Conservation (phyloP, 2,797 vertebrate species). For the Heteromormyrus szaboi region DNA sequence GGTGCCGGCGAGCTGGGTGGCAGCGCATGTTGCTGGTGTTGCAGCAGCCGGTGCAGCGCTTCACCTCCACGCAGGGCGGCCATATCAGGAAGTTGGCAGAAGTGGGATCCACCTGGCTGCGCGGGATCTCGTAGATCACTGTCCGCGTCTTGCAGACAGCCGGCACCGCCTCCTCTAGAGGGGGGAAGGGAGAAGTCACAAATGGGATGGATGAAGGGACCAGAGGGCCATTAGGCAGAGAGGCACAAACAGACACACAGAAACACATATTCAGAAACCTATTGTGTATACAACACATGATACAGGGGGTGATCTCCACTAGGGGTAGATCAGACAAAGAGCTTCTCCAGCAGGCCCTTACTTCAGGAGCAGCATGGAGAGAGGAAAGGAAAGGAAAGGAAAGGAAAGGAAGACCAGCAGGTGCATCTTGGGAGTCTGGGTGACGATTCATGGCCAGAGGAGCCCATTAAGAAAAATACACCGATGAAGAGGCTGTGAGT, state of each 20-base stretch:
- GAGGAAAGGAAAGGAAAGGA: too few species aligned
- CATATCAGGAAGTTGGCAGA: slow-evolving; percentile 95
- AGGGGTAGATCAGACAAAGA: not conserved
- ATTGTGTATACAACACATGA: not conserved
- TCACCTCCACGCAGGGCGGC: slow-evolving; percentile 93
- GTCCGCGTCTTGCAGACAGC: slow-evolving; percentile 85
- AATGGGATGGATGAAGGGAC: not conserved
- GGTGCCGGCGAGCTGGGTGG: slow-evolving; percentile 74
- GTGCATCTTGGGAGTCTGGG: not conserved
- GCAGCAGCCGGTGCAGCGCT: slow-evolving; percentile 89
- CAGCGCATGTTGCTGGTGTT: slow-evolving; percentile 89
- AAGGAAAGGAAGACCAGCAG: not conserved
- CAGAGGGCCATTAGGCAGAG: not conserved
- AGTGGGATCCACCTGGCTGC: slow-evolving; percentile 88
- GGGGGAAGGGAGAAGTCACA: not conserved
- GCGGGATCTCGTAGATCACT: slow-evolving; percentile 88
- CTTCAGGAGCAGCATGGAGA: not conserved
- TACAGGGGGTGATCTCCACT: not conserved
- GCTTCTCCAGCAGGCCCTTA: not conserved
- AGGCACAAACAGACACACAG: not conserved
- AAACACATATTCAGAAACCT: not conserved
- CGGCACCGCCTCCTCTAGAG: slow-evolving; percentile 80
- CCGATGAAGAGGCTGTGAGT: not conserved
- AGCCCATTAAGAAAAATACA: not conserved
- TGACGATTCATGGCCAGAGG: not conserved